Base-by-base conservation (phyloP, 1,140 invertebrate species). In the Caenorhabditis briggsae region DNA sequence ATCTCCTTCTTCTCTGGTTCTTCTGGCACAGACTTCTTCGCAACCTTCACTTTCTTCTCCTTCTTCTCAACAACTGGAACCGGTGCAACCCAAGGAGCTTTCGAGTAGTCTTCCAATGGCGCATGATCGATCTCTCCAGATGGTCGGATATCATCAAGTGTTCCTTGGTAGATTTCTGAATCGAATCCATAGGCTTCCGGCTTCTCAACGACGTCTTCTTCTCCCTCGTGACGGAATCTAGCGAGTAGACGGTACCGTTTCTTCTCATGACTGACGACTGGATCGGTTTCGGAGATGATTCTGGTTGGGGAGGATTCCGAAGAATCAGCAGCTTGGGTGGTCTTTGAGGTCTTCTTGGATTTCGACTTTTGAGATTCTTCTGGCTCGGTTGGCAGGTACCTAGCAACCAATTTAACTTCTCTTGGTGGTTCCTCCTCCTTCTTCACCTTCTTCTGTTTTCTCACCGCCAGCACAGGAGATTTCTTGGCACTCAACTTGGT, bases 191-290 rank as follows among this genome's bases (percentile, higher is more conserved):
- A 82, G 2, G 18, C 20, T 20, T 55, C 20, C 12, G 53, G 74
- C n/a, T 82, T 84, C 78, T 89, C 85, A 88, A 89, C 88, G 90
- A 89, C 90, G 86, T 89, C 91, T 70, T 89, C 41, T 59, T 83
- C 58, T 82, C 86, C 74, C 78, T 86, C 84, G 53, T 86, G 84
- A 18, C 65, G 64, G n/a, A 82, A 14, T 53, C 65, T 46, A 5
- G 18, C 74, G 48, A 46, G 46, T 2, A 82, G 20, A 23, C 23
- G n/a, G 18, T 55, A 55, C 16, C 74, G 33, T 82, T 82, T 82
- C 20, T 25, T 61, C 20, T 61, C 59, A 12, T 61, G 59, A 25
- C 20, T 61, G 9, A 61, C 59, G 25, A 61, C 59, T 25, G 59
- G 59, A 61, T 61, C 59, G 3, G 20, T 61, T 12, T 61, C 59